Evolutionary conservation across 1,140 invertebrate genomes (phyloP), one percentile per base, ranked within the genome.

Genomic region (Hetaerina americana): DNA sequence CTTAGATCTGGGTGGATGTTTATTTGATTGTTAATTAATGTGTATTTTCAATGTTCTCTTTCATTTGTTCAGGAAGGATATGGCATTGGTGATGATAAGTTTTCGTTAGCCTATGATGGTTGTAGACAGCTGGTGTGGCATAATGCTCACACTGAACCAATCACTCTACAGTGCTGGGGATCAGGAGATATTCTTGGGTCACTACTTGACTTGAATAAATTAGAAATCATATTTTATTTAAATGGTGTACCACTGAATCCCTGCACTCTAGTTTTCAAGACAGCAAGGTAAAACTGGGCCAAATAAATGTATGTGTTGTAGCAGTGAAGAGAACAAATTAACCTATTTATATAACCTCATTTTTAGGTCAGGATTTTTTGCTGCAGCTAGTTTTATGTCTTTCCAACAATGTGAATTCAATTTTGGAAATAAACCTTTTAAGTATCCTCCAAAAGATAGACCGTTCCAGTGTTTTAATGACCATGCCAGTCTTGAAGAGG

Each of bases 341-440:
- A 40, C 31, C 31, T 68, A 69, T 69, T 70, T 76, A n/a, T n/a
- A n/a, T n/a, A 57, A 57, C 77, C 75, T 76, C 72, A 71, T 66
- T 83, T 84, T 66, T 78, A 94, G 92, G 75, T 84, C 85, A 76
- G 94, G 93, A 71, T 96, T 95, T 82, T 96, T 95, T 82, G 93
- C 95, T 66, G 94, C 93, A 18, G 94, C 94, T 0, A 96, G 93
- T 82, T 96, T 96, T 78, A 96, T 97, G 94, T 93, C 93, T 71
- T 96, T 95, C 82, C 94, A 97, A 78, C 94, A 96, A 78, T 95
- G 94, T 83, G 85, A 89, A 67, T 96, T 97, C 81, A 97, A 97
- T 84, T 97, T 97, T 82, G 95, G 95, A 70, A 84, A 87, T 69
- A 84, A 87, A 75, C 87, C 91, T 2, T 97, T 96, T 81, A 85